Evolutionary conservation across 2,888 invertebrate genomes (phyloP).

Genomic region (Teleogryllus oceanicus): DNA sequence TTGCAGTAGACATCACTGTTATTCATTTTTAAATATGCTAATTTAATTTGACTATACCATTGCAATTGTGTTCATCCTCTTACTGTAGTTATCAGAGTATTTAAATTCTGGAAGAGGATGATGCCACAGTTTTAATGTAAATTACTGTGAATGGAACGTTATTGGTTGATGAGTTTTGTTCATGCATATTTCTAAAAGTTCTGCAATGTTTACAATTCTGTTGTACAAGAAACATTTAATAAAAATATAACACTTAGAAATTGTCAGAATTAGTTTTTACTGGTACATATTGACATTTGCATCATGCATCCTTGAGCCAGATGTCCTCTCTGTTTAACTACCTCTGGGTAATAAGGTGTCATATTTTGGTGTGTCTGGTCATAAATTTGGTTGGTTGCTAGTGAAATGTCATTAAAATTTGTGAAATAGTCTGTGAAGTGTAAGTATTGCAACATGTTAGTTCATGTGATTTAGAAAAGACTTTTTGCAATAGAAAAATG

Average conservation of each 20-base stretch:
- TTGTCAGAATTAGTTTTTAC: no score
- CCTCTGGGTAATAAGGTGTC: no score
- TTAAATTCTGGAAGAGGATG: neutral
- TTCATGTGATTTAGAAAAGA: no score
- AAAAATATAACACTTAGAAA: neutral
- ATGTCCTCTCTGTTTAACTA: no score
- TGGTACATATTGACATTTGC: no score
- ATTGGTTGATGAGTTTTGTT: neutral
- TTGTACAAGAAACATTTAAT: slow-evolving; percentile 18
- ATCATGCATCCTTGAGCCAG: no score
- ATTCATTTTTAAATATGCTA: neutral
- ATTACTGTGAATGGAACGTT: neutral
- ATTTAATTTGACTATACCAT: neutral
- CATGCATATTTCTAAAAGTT: slow-evolving; percentile 11
- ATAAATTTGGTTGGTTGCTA: no score
- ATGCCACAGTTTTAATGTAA: neutral
- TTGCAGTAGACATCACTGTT: neutral
- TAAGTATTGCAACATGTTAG: no score
- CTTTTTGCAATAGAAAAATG: no score
- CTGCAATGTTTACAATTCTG: neutral
- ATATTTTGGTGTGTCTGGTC: no score
- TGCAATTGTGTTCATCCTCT: slow-evolving; percentile 9
- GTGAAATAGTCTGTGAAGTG: no score
- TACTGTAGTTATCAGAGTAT: neutral
- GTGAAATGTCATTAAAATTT: no score